phyloP scores from a whole-genome alignment of 2,113 vertebrate species.

The Peucedramus taeniatus region DNA sequence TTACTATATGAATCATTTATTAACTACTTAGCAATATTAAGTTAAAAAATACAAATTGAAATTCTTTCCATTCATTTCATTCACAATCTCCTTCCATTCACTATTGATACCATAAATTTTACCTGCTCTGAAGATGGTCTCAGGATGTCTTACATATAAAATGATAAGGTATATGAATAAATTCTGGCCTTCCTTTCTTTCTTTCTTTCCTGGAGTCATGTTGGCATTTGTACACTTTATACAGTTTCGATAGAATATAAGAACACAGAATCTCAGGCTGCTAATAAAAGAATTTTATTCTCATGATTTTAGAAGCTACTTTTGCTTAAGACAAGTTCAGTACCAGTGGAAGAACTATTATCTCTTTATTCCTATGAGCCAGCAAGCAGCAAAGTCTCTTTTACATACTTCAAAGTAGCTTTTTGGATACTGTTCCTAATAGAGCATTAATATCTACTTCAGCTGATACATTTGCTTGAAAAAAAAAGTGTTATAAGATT shows the following conservation, averaged over 20 bases:
- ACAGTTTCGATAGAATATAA: background rate
- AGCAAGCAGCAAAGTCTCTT: background rate
- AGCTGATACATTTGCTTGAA: background rate
- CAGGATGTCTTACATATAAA: background rate
- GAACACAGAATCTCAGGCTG: background rate
- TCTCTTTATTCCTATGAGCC: background rate
- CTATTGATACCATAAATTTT: background rate
- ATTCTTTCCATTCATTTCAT: background rate
- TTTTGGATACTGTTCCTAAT: background rate
- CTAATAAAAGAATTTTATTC: background rate
- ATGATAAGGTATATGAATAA: background rate
- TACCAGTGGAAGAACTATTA: background rate
- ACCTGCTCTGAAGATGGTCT: background rate
- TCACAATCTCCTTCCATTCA: background rate
- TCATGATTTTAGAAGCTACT: background rate
- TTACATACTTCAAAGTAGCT: background rate
- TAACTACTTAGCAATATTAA: background rate
- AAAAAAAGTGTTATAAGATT: background rate
- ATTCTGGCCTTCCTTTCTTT: background rate
- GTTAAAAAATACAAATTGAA: background rate
- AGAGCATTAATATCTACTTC: background rate
- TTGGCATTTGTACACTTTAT: background rate
- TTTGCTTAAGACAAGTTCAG: background rate
- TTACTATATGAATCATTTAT: background rate
- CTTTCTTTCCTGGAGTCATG: background rate